Evolutionary conservation across 1,140 invertebrate genomes (phyloP).

Genomic region (honey bee (Apis mellifera)): Amel_HAv3.1 CM009932.2:9014001-9014500

Average conservation of each 20-base stretch:
- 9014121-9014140: constrained; percentile 50
- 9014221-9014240: constrained; percentile 47
- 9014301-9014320: constrained; percentile 1
- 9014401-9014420: constrained; percentile 63
- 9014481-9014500: constrained; percentile 49
- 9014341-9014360: constrained; percentile 68
- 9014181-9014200: constrained; percentile 30
- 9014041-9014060: constrained; percentile 80
- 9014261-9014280: constrained; percentile 27
- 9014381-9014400: constrained; percentile 70
- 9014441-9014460: constrained; percentile 36
- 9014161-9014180: constrained; percentile 17
- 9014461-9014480: constrained; percentile 44
- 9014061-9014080: constrained; percentile 75
- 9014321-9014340: constrained; percentile 44
- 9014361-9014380: constrained; percentile 66
- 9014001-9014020: constrained; percentile 68
- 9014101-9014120: constrained; percentile 56
- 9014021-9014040: constrained; percentile 76
- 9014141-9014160: constrained; percentile 41
- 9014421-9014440: constrained; percentile 57
- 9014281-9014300: not conserved
- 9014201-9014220: constrained; percentile 34
- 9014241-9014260: constrained; percentile 5
- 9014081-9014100: constrained; percentile 65